A percentile compares a stretch with the other conserved stretches of the same genome.
Conservation (phyloP, 2,888 invertebrate genomes). For the Spisula solida region DNA sequence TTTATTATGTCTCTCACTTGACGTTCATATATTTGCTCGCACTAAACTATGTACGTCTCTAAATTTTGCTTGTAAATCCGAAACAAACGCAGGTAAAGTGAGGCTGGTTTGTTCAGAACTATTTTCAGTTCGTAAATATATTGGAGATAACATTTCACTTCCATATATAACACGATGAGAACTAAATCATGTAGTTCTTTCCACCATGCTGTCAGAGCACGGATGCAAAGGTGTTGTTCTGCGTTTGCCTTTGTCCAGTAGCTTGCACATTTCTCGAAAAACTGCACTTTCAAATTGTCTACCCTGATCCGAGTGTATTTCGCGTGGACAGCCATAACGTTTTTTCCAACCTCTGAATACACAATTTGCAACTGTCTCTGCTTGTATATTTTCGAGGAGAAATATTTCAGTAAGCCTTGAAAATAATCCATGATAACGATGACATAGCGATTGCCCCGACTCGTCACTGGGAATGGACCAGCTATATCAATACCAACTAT, state of each 20-base stretch:
- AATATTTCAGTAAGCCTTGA: constrained; percentile 50
- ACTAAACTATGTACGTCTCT: neutral
- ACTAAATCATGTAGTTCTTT: constrained; percentile 60
- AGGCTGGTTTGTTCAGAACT: neutral
- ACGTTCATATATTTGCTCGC: neutral
- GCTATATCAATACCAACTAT: no score
- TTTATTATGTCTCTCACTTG: constrained; percentile 36
- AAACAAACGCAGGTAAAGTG: neutral
- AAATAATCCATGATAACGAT: constrained; percentile 57
- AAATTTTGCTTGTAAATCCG: neutral
- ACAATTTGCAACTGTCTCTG: constrained; percentile 49
- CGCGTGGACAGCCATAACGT: constrained; percentile 63
- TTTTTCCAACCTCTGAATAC: constrained; percentile 58
- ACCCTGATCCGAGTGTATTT: no score
- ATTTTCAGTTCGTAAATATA: constrained; percentile 46
- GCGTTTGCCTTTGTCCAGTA: constrained; percentile 30
- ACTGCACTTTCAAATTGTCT: constrained; percentile 57
- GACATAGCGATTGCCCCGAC: constrained; percentile 43
- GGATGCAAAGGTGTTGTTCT: constrained; percentile 51
- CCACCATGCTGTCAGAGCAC: constrained; percentile 56
- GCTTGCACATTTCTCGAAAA: constrained; percentile 54
- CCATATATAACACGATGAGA: constrained; percentile 56
- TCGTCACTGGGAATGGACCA: constrained; percentile 46
- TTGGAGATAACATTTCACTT: constrained; percentile 48
- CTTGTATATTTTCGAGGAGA: constrained; percentile 38